Percentiles rank a stretch among this genome's conserved stretches.
phyloP scores from a whole-genome alignment of 1,140 invertebrate species.

The Linepithema humile region DNA sequence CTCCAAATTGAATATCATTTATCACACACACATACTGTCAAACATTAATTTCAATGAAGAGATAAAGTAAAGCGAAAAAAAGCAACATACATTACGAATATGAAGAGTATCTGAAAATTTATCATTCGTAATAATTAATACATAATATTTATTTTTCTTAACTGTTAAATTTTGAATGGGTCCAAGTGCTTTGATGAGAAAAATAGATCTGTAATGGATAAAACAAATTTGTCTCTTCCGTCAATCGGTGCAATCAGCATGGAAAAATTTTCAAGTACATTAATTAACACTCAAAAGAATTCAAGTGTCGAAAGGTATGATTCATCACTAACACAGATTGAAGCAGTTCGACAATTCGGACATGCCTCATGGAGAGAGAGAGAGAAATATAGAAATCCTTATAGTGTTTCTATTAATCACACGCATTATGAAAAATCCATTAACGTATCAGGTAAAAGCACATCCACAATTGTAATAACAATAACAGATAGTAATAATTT shows the following conservation, averaged over 20 bases:
- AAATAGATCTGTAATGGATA: background rate
- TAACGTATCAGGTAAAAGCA: background rate
- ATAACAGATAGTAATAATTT: background rate
- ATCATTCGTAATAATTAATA: background rate
- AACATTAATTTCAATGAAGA: background rate
- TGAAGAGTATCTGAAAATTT: background rate
- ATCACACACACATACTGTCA: background rate
- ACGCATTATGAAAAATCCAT: background rate
- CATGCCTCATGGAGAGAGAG: background rate
- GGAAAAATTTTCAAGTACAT: background rate
- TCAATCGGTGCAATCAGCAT: background rate
- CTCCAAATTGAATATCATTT: background rate
- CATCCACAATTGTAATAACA: background rate
- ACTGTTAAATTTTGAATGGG: background rate
- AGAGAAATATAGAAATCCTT: slow-evolving; percentile 24
- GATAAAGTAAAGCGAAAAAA: background rate
- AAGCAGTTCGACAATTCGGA: background rate
- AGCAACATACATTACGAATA: background rate
- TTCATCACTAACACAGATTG: background rate
- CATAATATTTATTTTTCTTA: background rate
- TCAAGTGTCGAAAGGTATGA: background rate
- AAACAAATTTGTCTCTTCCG: background rate
- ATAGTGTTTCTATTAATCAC: background rate
- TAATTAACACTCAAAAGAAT: background rate
- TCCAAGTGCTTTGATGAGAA: background rate